A percentile compares a stretch with the other conserved stretches of the same genome.
Conservation (phyloP, 2,888 invertebrate genomes). For the Cephus spinipes region DNA sequence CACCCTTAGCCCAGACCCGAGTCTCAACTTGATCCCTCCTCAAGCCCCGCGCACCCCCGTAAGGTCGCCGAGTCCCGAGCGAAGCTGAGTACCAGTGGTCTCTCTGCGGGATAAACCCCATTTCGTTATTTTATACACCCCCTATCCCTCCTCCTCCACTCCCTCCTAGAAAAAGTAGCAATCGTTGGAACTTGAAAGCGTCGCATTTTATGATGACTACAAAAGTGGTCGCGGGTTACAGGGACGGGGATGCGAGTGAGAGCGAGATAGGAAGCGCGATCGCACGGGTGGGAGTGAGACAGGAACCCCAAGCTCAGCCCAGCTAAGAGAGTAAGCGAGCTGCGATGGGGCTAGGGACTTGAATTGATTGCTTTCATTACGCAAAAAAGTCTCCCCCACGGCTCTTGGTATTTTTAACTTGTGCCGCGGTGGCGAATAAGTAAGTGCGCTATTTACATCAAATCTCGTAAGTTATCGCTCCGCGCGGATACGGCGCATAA, state of each 20-base stretch:
- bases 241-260: slow-evolving; percentile 35
- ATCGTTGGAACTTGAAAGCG: slow-evolving; percentile 50
- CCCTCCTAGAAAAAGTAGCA: slow-evolving; percentile 42
- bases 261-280: slow-evolving; percentile 23
- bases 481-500: slow-evolving; percentile 27
- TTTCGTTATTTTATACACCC: slow-evolving; percentile 49
- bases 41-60: slow-evolving; percentile 27
- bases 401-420: slow-evolving; percentile 58
- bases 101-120: slow-evolving; percentile 37
- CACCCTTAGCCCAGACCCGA: background rate
- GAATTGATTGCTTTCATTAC: slow-evolving; percentile 67
- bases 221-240: slow-evolving; percentile 51
- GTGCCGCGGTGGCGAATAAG: slow-evolving; percentile 61
- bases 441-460: slow-evolving; percentile 65
- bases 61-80: background rate
- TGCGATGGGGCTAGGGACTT: slow-evolving; percentile 43
- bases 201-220: slow-evolving; percentile 55
- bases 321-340: slow-evolving; percentile 4
- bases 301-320: slow-evolving; percentile 13
- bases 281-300: slow-evolving; percentile 26
- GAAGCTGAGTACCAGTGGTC: slow-evolving; percentile 2
- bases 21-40: slow-evolving; percentile 13
- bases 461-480: slow-evolving; percentile 62
- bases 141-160: slow-evolving; percentile 1
- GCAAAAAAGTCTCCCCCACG: slow-evolving; percentile 53